Conservation (phyloP, 2,113 vertebrate species). For the Mobula birostris region DNA sequence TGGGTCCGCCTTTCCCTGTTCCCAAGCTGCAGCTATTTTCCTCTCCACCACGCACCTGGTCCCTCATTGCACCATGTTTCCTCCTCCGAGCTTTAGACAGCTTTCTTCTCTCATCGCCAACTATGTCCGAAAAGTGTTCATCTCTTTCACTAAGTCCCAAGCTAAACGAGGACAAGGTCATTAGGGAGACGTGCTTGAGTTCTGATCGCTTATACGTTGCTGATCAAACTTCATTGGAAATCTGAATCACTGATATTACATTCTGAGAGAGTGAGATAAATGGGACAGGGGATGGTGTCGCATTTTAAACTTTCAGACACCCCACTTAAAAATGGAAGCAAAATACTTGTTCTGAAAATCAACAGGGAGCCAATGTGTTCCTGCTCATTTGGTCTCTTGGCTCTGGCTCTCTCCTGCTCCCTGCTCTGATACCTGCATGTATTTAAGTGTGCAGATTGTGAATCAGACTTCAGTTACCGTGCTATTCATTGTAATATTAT, state of each 20-base stretch:
- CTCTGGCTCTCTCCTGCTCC: background rate
- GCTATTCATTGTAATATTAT: background rate
- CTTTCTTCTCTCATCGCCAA: background rate
- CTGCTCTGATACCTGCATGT: slow-evolving; percentile 13
- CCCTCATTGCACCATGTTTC: background rate
- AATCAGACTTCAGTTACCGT: slow-evolving; percentile 31
- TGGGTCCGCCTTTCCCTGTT: background rate
- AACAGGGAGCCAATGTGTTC: too few relatives aligned
- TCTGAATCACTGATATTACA: background rate
- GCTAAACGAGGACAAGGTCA: background rate
- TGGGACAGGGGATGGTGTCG: background rate
- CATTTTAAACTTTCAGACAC: background rate
- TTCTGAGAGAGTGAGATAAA: background rate
- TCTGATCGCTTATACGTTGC: slow-evolving; percentile 8
- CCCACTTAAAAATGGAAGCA: background rate
- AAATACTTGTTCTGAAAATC: background rate
- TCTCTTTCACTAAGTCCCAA: background rate
- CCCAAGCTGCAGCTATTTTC: background rate
- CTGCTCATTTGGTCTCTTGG: background rate
- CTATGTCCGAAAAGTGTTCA: background rate
- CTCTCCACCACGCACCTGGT: background rate
- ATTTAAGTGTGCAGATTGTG: slow-evolving; percentile 10
- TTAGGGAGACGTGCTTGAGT: background rate
- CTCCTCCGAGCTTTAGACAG: background rate
- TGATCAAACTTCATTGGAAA: background rate